Evolutionary conservation across 2,888 invertebrate species (phyloP).

Genomic region (Pseudeuparius sepicola): DNA sequence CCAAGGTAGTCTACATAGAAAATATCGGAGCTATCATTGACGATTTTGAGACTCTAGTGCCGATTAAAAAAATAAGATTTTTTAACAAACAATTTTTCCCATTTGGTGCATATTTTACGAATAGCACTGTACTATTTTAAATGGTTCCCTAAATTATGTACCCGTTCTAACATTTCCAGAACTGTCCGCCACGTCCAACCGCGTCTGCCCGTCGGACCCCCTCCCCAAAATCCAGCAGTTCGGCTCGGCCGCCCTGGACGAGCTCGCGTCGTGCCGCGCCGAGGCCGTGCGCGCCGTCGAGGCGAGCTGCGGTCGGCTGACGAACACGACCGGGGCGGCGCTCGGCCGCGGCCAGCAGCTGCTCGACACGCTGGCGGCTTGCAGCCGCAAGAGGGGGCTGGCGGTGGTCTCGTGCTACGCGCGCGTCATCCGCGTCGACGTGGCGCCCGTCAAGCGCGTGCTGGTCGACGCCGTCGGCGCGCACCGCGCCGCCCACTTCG

Average conservation of each 20-base stretch:
- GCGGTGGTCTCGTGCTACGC: slow-evolving; percentile 32
- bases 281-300: slow-evolving; percentile 14
- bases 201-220: slow-evolving; percentile 22
- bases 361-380: slow-evolving; percentile 27
- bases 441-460: slow-evolving; percentile 30
- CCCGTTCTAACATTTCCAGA: slow-evolving; percentile 17
- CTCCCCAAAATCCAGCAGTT: slow-evolving; percentile 22
- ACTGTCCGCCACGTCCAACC: slow-evolving; percentile 22
- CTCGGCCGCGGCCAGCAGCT: slow-evolving; percentile 27
- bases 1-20: too few relatives aligned
- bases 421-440: slow-evolving; percentile 28
- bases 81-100: too few relatives aligned
- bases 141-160: too few relatives aligned
- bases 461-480: slow-evolving; percentile 29
- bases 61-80: too few relatives aligned
- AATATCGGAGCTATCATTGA: too few relatives aligned
- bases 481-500: slow-evolving; percentile 29
- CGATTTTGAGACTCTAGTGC: too few relatives aligned
- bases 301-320: slow-evolving; percentile 21
- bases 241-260: slow-evolving; percentile 20
- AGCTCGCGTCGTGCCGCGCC: slow-evolving; percentile 20
- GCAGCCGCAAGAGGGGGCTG: slow-evolving; percentile 28
- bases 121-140: too few relatives aligned
- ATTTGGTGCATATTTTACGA: too few relatives aligned
- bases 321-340: slow-evolving; percentile 23